These are phyloP conservation scores for Acrocephalus arundinaceus DNA, from an alignment of 2,113 vertebrate species.

Conservation along the genomic window DNA sequence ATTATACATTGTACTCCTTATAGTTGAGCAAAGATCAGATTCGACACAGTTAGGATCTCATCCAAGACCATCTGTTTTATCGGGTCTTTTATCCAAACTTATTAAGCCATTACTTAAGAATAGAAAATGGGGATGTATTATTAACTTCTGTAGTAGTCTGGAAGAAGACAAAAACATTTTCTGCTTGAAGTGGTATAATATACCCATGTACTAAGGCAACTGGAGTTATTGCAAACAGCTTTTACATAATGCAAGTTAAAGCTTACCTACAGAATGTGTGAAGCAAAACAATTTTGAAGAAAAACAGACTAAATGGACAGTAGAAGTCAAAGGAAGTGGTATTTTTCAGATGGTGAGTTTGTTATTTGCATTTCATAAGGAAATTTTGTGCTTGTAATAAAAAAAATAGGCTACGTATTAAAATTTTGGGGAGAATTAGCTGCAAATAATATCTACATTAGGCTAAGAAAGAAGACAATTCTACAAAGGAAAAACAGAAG, in stretches of 20 bases:
- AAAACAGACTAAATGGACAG: not conserved
- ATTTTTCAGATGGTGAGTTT: not conserved
- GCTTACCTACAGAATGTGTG: not conserved
- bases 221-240: not conserved
- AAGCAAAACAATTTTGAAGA: not conserved
- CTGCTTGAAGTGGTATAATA: not conserved
- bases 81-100: not conserved
- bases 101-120: slow-evolving; percentile 8
- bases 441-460: slow-evolving; percentile 37
- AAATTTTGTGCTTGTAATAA: slow-evolving; percentile 46
- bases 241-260: not conserved
- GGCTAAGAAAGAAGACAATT: slow-evolving; percentile 37
- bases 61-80: slow-evolving; percentile 44
- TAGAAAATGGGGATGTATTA: not conserved
- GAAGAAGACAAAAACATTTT: slow-evolving; percentile 3
- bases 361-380: slow-evolving; percentile 11
- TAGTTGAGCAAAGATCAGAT: not conserved
- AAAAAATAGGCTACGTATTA: slow-evolving; percentile 37
- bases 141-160: slow-evolving; percentile 24
- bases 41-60: not conserved
- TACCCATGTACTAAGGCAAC: not conserved
- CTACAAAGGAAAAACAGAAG: slow-evolving; percentile 44
- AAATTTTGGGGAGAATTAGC: slow-evolving; percentile 23
- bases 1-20: not conserved
- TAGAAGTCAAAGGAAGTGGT: not conserved